Evolutionary conservation across 1,140 invertebrate species (phyloP), one percentile per base, ranked within the genome.

Genomic region (Pseudomyrmex gracilis): DNA sequence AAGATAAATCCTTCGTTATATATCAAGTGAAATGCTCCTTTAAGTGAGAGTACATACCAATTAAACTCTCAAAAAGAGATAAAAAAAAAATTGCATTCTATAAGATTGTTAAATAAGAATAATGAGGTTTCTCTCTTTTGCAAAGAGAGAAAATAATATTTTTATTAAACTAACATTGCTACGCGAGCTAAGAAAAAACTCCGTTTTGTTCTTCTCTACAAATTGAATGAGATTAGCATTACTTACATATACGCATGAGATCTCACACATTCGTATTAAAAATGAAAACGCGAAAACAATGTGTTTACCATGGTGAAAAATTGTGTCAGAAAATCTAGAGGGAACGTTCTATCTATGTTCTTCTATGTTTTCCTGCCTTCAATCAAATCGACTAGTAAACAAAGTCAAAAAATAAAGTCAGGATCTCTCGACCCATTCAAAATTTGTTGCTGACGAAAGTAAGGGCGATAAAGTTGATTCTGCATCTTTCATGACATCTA

Each of bases 1-100:
- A 64, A 76, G 7, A 55, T 9, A 3, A 70, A 57, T 17, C 51
- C 24, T 58, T 78, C 24, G 10, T 45, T 12, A 67, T 68, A 34
- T 34, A 5, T 55, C 5, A 53, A 0, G 34, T 12, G 53, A 43
- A n/a, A 77, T 20, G 10, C 15, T 13, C 34, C 47, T 58, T 45
- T 34, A 47, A n/a, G 15, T 66, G 34, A 34, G 9, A 10, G 43
- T 20, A 51, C 10, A 17, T 24, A 74, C 34, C 45, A 49, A 64
- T 34, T 22, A 60, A 64, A 20, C 4, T 61, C 4, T 61, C 22
- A 22, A 24, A 22, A 17, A 34, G 34, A 34, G 34, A 34, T 34
- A 0, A 34, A 34, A 34, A 34, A 34, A 34, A 34, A 34, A 34
- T 34, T 34, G 34, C 34, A 34, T 34, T 34, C 34, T 34, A 34